These are phyloP conservation scores for Equus przewalskii DNA, from an alignment of 2,113 vertebrate genomes.

Conservation along the genomic window DNA sequence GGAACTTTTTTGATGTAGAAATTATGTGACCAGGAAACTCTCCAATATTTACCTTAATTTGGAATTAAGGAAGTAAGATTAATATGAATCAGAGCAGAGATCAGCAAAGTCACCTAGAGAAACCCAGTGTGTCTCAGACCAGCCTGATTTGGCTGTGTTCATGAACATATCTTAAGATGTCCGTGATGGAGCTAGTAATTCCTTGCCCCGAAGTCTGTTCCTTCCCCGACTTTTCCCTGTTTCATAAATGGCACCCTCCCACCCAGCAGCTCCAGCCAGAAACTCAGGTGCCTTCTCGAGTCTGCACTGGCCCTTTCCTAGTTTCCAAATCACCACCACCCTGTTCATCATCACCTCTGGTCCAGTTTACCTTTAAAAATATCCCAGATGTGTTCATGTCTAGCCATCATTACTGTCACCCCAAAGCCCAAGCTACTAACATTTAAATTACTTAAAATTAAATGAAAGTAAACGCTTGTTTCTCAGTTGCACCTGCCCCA, in stretches of 20 bases:
- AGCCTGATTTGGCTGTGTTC: background rate
- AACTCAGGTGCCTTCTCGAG: background rate
- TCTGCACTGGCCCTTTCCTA: background rate
- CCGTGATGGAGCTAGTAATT: background rate
- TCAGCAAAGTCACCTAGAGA: background rate
- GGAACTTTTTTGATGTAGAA: background rate
- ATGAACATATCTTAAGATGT: background rate
- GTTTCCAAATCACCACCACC: background rate
- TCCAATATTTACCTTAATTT: background rate
- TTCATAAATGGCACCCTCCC: background rate
- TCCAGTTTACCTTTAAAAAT: background rate
- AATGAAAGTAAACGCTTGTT: background rate
- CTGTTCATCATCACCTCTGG: accelerated
- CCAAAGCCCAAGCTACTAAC: background rate
- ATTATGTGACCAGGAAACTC: background rate
- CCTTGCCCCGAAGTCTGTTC: background rate
- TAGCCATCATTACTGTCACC: background rate
- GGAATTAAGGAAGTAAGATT: background rate
- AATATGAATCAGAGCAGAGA: background rate
- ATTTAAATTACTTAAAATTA: background rate
- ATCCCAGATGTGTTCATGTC: background rate
- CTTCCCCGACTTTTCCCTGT: accelerated
- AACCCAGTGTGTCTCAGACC: background rate
- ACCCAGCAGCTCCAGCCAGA: background rate
- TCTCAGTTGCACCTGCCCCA: background rate